Evolutionary conservation across 1,140 invertebrate species (phyloP), one percentile per base, ranked within the genome.

Genomic region (Sarcophaga bullata): DNA sequence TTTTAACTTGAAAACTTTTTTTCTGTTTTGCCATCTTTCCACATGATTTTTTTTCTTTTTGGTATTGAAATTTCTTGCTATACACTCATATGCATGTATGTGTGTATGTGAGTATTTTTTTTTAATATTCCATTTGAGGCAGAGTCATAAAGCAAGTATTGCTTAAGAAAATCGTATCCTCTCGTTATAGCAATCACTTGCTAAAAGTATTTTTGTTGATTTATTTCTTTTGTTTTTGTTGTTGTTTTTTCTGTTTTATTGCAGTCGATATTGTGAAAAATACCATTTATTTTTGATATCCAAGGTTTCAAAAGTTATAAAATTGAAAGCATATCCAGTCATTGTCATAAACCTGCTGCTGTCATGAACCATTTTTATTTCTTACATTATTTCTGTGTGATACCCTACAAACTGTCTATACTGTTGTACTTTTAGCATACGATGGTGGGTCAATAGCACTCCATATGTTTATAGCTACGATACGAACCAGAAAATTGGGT

Each of bases 1-100:
- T 68, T 68, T 17, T 68, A 68, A 68, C 62, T 68, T 68, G 17
- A 68, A 19, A 19, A 19, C 62, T 68, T 68, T 68, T 68, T n/a
- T 68, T 19, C 62, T 68, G 0, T 58, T 3, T 3, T 68, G 17
- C 17, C 17, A 62, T 6, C 8, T 68, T 19, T 68, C 7, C 9
- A 5, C 19, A 1, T 19, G 58, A 37, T 37, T 37, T 37, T 37
- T 37, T 37, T 37, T 37, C 1, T 37, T 37, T 37, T 37, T 37
- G 25, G 25, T 37, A 37, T 37, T 37, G 25, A 37, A 37, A 37
- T 37, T 37, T 37, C 1, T n/a, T 37, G 4, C 4, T 37, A 2
- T 37, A 37, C 25, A 4, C 25, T 1, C 25, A 37, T 37, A 37
- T 37, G 25, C 25, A 37, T 37, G 25, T 37, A 4, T 37, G 4